phyloP scores from a whole-genome alignment of 2,888 invertebrate genomes.

The Myopa testacea region DNA sequence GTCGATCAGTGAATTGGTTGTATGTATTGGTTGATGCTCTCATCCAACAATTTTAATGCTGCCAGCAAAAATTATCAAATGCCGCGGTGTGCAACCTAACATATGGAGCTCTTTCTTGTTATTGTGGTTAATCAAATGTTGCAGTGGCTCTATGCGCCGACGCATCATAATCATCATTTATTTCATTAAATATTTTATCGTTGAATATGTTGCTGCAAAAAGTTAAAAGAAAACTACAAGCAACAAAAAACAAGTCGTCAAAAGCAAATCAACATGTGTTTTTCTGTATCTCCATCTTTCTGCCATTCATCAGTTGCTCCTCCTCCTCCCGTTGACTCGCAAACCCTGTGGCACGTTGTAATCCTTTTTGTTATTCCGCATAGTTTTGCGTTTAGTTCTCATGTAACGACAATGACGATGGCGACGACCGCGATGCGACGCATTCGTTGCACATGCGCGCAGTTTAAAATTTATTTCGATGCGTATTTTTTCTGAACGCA shows the following conservation, averaged over 20 bases:
- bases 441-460: slow-evolving; percentile 25
- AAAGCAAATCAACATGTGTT: slow-evolving; percentile 38
- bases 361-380: slow-evolving; percentile 36
- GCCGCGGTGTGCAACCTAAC: too few species aligned
- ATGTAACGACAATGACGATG: slow-evolving; percentile 15
- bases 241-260: slow-evolving; percentile 25
- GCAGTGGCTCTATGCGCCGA: background rate
- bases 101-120: too few species aligned
- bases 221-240: background rate
- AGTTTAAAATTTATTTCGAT: slow-evolving; percentile 26
- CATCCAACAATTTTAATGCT: too few species aligned
- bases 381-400: slow-evolving; percentile 30
- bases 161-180: slow-evolving; percentile 34
- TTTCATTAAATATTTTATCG: slow-evolving; percentile 29
- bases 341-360: background rate
- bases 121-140: background rate
- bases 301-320: background rate
- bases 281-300: slow-evolving; percentile 25
- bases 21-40: too few species aligned
- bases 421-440: background rate
- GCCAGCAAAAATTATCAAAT: too few species aligned
- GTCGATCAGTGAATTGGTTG: background rate
- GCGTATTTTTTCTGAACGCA: slow-evolving; percentile 6
- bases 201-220: background rate
- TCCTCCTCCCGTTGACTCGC: background rate